phyloP scores from a whole-genome alignment of 2,888 invertebrate genomes.

The Endomychus coccineus region DNA sequence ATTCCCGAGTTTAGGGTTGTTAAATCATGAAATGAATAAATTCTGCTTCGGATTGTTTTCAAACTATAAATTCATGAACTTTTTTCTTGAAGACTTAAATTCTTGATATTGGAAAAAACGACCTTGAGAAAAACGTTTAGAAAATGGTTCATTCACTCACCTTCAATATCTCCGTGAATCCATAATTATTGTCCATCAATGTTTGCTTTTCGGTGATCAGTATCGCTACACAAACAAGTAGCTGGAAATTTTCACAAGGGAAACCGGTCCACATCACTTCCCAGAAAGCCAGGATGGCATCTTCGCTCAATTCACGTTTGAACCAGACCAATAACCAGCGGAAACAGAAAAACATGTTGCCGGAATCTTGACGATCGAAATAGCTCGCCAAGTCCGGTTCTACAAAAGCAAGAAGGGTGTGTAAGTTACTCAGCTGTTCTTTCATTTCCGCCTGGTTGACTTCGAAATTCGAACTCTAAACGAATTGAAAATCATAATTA shows the following conservation, averaged over 20 bases:
- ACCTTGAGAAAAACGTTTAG: neutral
- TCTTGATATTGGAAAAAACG: no score
- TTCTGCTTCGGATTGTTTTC: no score
- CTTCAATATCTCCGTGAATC: slow-evolving; percentile 93
- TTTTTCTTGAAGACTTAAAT: no score
- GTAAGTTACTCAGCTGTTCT: slow-evolving; percentile 77
- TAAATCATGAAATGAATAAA: no score
- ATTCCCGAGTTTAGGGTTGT: no score
- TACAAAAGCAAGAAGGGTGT: slow-evolving; percentile 70
- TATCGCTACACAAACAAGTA: slow-evolving; percentile 89
- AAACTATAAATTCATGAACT: no score
- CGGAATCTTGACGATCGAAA: slow-evolving; percentile 77
- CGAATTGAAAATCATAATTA: slow-evolving; percentile 17
- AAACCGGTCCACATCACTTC: slow-evolving; percentile 93
- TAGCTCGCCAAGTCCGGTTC: slow-evolving; percentile 82
- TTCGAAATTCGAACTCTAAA: slow-evolving; percentile 83
- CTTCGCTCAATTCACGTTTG: slow-evolving; percentile 85
- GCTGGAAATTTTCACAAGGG: slow-evolving; percentile 91
- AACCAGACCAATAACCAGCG: slow-evolving; percentile 92
- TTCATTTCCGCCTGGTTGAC: slow-evolving; percentile 97
- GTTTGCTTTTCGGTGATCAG: slow-evolving; percentile 80
- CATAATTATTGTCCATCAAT: slow-evolving; percentile 86
- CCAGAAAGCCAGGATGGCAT: slow-evolving; percentile 87
- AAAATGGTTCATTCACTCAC: slow-evolving; percentile 46
- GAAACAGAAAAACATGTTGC: slow-evolving; percentile 98